phyloP scores from a whole-genome alignment of 2,888 invertebrate genomes.

The Oscheius sp. region DNA sequence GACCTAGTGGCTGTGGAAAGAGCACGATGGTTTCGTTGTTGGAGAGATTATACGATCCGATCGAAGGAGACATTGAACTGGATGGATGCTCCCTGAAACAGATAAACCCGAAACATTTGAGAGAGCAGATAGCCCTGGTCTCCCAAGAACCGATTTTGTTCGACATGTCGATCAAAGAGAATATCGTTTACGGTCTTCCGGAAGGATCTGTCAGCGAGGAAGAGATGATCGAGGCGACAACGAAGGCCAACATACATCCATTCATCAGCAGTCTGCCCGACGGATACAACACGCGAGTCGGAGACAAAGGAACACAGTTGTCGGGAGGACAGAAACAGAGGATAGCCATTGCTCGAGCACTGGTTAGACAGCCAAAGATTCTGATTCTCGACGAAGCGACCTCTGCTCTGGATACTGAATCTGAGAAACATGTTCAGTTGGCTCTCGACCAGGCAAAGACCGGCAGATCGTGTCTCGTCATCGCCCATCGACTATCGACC shows the following conservation, averaged over 20 bases:
- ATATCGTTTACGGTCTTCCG: constrained; percentile 67
- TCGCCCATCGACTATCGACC: constrained; percentile 74
- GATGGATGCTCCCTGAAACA: constrained; percentile 69
- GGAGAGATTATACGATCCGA: constrained; percentile 85
- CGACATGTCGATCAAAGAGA: constrained; percentile 70
- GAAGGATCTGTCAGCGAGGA: constrained; percentile 61
- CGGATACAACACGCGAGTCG: constrained; percentile 70
- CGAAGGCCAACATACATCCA: constrained; percentile 72
- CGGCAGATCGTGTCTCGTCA: constrained; percentile 73
- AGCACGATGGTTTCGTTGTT: constrained; percentile 73
- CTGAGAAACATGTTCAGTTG: constrained; percentile 73
- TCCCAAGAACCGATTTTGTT: constrained; percentile 72
- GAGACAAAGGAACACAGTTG: constrained; percentile 72
- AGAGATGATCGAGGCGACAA: constrained; percentile 70
- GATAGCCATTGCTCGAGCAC: constrained; percentile 72
- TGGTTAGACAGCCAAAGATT: constrained; percentile 70
- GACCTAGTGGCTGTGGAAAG: constrained; percentile 73
- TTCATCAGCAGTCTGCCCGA: constrained; percentile 72
- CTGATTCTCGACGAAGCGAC: constrained; percentile 71
- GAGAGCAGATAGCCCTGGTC: constrained; percentile 71
- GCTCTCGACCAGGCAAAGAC: constrained; percentile 75
- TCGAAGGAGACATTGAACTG: constrained; percentile 74
- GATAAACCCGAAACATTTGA: constrained; percentile 66
- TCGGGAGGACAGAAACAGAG: constrained; percentile 73
- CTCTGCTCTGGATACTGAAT: constrained; percentile 72